A percentile compares a stretch with the other conserved stretches of the same genome.
phyloP scores from a whole-genome alignment of 2,113 vertebrate species.

The Trogon melanurus region DNA sequence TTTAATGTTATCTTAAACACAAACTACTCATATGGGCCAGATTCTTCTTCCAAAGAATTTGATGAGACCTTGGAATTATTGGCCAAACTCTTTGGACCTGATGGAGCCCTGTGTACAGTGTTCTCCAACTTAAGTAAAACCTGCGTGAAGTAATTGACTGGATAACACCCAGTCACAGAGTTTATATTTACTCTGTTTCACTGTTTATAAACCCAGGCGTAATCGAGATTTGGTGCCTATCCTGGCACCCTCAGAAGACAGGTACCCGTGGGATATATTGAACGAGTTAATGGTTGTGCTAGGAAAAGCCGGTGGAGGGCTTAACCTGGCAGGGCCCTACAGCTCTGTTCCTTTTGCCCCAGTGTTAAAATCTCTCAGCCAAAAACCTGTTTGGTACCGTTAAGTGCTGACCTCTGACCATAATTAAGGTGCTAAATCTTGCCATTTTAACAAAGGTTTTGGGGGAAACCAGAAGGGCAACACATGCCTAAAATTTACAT shows the following conservation, averaged over 20 bases:
- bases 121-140: neutral
- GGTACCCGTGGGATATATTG: neutral
- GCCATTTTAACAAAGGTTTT: neutral
- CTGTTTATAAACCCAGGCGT: neutral
- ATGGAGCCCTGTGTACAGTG: neutral
- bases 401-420: neutral
- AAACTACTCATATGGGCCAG: neutral
- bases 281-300: neutral
- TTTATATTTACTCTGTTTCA: neutral
- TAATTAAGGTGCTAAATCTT: neutral
- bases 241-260: neutral
- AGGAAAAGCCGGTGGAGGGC: neutral
- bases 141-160: neutral
- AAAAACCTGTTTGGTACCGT: neutral
- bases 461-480: neutral
- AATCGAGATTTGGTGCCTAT: neutral
- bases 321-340: neutral
- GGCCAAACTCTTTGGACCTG: neutral
- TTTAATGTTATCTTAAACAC: slow-evolving; percentile 2
- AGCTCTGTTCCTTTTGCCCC: neutral
- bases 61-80: neutral
- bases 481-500: neutral
- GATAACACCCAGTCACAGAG: neutral
- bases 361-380: neutral
- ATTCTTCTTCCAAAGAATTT: neutral